Conservation (phyloP, 92 coral and sea anemone species). For the Ricordea florida region DNA sequence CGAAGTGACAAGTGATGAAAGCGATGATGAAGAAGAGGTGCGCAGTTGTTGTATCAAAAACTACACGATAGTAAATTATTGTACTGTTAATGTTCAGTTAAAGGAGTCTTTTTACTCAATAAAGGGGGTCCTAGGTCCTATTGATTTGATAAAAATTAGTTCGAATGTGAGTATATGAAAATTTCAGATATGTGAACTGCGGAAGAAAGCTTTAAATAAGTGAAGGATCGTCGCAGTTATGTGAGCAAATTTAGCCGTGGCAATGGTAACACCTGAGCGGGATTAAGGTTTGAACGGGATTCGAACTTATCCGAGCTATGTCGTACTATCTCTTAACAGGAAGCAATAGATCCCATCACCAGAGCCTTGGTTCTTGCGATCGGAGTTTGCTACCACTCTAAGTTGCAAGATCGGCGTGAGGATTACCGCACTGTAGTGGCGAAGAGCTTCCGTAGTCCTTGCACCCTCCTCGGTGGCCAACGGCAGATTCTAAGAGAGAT, state of each 20-base stretch:
- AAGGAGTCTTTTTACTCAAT: background rate
- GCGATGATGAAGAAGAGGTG: conserved; percentile 1
- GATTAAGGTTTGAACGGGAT: too few relatives aligned
- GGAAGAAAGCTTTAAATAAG: too few relatives aligned
- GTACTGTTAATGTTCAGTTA: too few relatives aligned
- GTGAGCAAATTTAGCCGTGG: background rate
- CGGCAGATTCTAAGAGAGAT: conserved; percentile 47
- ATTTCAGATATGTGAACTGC: too few relatives aligned
- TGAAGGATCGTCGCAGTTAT: too few relatives aligned
- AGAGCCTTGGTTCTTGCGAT: conserved; percentile 70
- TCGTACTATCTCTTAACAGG: background rate
- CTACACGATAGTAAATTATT: too few relatives aligned
- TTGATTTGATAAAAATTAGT: too few relatives aligned
- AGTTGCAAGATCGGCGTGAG: conserved; percentile 41
- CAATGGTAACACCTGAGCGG: too few relatives aligned
- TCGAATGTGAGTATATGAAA: too few relatives aligned
- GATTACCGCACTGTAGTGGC: conserved; percentile 38
- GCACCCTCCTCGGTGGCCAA: conserved; percentile 31
- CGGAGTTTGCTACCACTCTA: conserved; percentile 87
- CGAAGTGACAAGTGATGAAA: background rate
- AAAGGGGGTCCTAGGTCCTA: background rate
- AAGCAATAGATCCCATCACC: conserved; percentile 51
- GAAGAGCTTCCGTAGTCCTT: conserved; percentile 16
- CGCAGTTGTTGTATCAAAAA: background rate
- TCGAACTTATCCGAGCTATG: background rate